Evolutionary conservation across 53 echinoderm and acorn worm species (phyloP).

Genomic region (Paracentrotus lividus): DNA sequence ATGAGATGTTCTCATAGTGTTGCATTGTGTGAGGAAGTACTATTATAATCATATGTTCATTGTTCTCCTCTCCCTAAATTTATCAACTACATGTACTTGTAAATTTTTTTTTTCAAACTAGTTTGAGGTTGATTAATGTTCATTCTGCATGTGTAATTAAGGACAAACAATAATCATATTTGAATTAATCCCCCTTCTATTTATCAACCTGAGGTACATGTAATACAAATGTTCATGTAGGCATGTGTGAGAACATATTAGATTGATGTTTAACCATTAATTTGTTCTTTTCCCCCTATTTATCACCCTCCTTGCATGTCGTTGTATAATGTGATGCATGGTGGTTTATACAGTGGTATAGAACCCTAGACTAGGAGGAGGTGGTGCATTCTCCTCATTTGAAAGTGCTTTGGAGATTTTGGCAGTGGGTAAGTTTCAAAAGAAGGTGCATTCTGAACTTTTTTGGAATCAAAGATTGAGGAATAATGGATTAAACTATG

Average conservation of each 20-base stretch:
- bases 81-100: too few relatives aligned
- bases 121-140: too few relatives aligned
- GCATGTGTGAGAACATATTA: background rate
- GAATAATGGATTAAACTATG: background rate
- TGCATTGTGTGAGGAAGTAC: too few relatives aligned
- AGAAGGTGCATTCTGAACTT: background rate
- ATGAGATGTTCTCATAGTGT: too few relatives aligned
- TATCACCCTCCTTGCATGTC: constrained; percentile 12
- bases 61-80: too few relatives aligned
- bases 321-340: constrained; percentile 33
- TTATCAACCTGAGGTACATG: too few relatives aligned
- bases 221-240: too few relatives aligned
- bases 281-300: constrained; percentile 26
- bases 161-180: too few relatives aligned
- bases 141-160: too few relatives aligned
- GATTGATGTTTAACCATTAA: background rate
- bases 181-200: too few relatives aligned
- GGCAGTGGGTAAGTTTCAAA: constrained; percentile 22
- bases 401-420: constrained; percentile 46
- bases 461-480: background rate
- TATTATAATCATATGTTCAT: too few relatives aligned
- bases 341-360: constrained; percentile 41
- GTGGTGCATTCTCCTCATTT: constrained; percentile 43
- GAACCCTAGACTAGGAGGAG: background rate
- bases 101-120: too few relatives aligned